Evolutionary conservation across 2,797 vertebrate species (phyloP).

Genomic region (Phoebastria nigripes): DNA sequence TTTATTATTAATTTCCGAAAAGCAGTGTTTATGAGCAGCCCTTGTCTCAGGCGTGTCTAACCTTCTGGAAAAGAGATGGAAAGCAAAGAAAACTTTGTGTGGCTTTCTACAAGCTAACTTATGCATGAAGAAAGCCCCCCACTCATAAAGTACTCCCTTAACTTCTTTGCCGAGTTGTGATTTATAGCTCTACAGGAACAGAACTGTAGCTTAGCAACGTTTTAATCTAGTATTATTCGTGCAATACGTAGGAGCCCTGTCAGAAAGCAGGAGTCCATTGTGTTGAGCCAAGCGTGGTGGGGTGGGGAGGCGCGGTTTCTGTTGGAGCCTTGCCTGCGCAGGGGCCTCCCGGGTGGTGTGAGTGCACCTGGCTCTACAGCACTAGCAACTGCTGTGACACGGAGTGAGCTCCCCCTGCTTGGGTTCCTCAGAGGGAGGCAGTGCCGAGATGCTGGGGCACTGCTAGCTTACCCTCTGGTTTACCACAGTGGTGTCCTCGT

Average conservation of each 20-base stretch:
- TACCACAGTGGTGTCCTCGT: neutral
- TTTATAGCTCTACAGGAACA: neutral
- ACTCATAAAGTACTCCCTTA: neutral
- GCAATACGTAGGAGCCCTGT: neutral
- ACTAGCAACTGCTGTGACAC: accelerated
- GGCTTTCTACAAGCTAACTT: neutral
- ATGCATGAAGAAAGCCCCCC: neutral
- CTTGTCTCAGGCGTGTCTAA: neutral
- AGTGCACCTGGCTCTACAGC: neutral
- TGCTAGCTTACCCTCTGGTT: neutral
- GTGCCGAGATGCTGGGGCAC: neutral
- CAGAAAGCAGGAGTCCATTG: neutral
- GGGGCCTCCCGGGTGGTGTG: neutral
- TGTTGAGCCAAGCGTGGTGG: neutral
- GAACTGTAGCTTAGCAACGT: neutral
- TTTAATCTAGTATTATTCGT: neutral
- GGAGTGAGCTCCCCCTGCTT: neutral
- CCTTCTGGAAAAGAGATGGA: neutral
- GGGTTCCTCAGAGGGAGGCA: neutral
- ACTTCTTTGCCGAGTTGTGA: neutral
- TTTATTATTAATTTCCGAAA: neutral
- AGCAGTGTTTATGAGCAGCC: neutral
- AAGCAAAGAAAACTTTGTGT: neutral
- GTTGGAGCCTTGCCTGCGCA: neutral
- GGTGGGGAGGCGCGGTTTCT: neutral